Conservation (phyloP, 2,113 vertebrate genomes). For the Dromas ardeola region DNA sequence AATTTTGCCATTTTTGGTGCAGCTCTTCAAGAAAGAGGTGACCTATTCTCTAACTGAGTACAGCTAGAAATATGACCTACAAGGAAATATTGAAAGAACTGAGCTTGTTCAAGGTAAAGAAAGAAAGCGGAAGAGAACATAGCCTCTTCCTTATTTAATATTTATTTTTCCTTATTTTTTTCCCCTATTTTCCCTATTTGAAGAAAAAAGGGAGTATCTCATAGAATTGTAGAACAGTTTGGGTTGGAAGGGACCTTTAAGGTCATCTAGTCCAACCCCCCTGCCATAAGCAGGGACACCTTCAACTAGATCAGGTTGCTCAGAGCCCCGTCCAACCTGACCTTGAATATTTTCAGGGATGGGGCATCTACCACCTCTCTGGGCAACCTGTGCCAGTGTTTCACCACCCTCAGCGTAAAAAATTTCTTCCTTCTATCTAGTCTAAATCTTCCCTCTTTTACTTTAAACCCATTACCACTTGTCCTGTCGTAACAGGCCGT, state of each 20-base stretch:
- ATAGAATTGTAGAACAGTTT: neutral
- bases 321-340: neutral
- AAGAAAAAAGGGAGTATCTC: neutral
- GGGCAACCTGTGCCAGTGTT: neutral
- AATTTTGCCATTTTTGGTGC: neutral
- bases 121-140: neutral
- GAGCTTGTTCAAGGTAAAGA: neutral
- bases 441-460: neutral
- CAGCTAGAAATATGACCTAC: neutral
- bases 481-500: too few species aligned
- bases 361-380: neutral
- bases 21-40: neutral
- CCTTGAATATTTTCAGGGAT: neutral
- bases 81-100: neutral
- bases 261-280: neutral
- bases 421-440: neutral
- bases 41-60: neutral
- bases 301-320: neutral
- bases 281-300: neutral
- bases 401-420: neutral
- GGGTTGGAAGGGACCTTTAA: neutral
- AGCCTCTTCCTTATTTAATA: neutral
- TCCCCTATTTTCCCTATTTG: fast-evolving
- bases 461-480: neutral
- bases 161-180: neutral